These are phyloP conservation scores for Pristionchus fissidentatus DNA, from an alignment of 2,888 invertebrate genomes.

Conservation along the genomic window DNA sequence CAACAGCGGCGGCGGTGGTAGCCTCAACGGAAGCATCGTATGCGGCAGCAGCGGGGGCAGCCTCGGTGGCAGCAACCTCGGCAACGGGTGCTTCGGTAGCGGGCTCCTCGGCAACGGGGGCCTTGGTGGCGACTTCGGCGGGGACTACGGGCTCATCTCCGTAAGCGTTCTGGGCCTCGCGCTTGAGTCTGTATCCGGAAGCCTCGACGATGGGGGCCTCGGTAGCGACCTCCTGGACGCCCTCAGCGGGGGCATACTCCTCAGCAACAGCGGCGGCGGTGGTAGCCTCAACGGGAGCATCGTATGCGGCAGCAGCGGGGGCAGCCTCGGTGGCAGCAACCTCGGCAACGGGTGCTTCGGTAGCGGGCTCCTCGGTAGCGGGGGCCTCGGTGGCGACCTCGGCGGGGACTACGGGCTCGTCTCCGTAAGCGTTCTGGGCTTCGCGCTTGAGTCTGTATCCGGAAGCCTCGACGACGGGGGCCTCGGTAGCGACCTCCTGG, in stretches of 20 bases:
- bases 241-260: conserved; percentile 50
- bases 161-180: conserved; percentile 59
- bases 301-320: conserved; percentile 20
- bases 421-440: conserved; percentile 62
- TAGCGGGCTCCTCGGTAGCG: conserved; percentile 56
- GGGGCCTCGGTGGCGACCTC: conserved; percentile 50
- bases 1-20: conserved; percentile 13
- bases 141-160: conserved; percentile 55
- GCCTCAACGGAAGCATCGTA: conserved; percentile 52
- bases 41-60: conserved; percentile 51
- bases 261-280: conserved; percentile 53
- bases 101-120: conserved; percentile 48
- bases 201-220: conserved; percentile 45
- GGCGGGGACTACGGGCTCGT: conserved; percentile 57
- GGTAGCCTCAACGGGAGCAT: conserved; percentile 49
- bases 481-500: conserved; percentile 50
- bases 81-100: conserved; percentile 51
- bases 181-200: conserved; percentile 44
- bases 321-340: conserved; percentile 50
- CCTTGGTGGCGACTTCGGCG: conserved; percentile 51
- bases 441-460: conserved; percentile 49
- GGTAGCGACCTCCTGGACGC: conserved; percentile 42
- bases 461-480: conserved; percentile 50
- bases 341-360: conserved; percentile 38
- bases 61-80: conserved; percentile 39